Evolutionary conservation across 2,113 vertebrate species (phyloP), one percentile per base, ranked within the genome.

Genomic region (Albula goreensis): DNA sequence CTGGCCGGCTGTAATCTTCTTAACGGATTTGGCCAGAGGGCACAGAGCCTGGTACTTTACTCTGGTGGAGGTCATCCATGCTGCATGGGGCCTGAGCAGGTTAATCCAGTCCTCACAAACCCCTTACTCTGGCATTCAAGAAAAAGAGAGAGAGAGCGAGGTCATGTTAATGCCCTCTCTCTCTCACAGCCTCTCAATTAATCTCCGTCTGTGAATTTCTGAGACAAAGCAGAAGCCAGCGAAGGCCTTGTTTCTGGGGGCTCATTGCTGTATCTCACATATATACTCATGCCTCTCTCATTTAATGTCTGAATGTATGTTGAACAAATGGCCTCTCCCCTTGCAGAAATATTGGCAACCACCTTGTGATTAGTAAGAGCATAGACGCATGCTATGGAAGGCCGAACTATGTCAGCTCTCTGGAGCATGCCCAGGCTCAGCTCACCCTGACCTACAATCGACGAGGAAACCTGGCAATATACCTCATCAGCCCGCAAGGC

Each of bases 361-460:
- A 90, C 52, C 92, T 99, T 41, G 96, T 94, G 79, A 97, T 99
- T 7, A 95, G 95, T 57, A 96, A 94, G 92, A 95, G 90, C 0
- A 96, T 99, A 91, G 95, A 97, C 0, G 96, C 96, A 5, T 99
- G 98, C 93, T 78, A 91, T 0, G 97, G 97, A 0, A 95, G 95
- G 87, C 93, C 96, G 87, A 95, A 90, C 93, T 96, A 96, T 15
- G 93, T 99, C 93, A 96, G 93, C 60, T 95, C 94, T 12, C 93
- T 99, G 89, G 98, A 99, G 89, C 98, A 99, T 0, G 97, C 94
- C 0, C 98, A 99, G 91, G 98, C 98, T 0, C 93, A 96, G 85
- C 97, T 99, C 88, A 98, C 97, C 0, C 91, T 99, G 90, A 98
- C 98, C 90, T 99, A 99, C 94, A 99, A 98, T 92, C 96, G 97